Conservation (phyloP, 2,797 vertebrate species). For the Gymnoscopelus microlampas region DNA sequence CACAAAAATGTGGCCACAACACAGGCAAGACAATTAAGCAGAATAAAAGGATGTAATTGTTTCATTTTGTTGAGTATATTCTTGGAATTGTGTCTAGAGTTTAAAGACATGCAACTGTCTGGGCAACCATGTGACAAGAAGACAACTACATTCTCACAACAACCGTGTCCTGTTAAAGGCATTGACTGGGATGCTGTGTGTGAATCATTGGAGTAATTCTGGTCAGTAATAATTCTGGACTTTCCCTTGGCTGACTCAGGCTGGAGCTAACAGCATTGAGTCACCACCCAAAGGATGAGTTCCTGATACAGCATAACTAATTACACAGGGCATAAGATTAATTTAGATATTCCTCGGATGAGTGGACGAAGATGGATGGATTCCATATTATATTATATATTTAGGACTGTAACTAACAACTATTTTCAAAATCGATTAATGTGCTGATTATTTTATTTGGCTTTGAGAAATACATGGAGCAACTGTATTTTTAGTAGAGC, state of each 20-base stretch:
- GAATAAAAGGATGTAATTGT: background rate
- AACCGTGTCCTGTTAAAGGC: conserved; percentile 28
- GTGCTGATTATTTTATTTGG: no score
- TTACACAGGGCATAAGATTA: conserved; percentile 35
- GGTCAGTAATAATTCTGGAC: conserved; percentile 77
- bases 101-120: background rate
- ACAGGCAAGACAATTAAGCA: background rate
- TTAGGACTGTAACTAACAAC: no score
- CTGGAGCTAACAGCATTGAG: conserved; percentile 71
- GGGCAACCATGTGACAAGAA: background rate
- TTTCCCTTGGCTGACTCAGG: conserved; percentile 80
- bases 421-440: no score
- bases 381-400: no score
- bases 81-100: background rate
- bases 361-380: no score
- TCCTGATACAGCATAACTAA: conserved; percentile 60
- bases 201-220: conserved; percentile 66
- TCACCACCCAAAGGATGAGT: conserved; percentile 57
- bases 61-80: background rate
- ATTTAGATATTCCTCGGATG: conserved; percentile 14
- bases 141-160: conserved; percentile 6
- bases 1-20: background rate
- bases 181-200: conserved; percentile 50
- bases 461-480: no score
- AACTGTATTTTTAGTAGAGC: no score